These are phyloP conservation scores for Gavia stellata DNA, from an alignment of 2,113 vertebrate species.

Conservation along the genomic window DNA sequence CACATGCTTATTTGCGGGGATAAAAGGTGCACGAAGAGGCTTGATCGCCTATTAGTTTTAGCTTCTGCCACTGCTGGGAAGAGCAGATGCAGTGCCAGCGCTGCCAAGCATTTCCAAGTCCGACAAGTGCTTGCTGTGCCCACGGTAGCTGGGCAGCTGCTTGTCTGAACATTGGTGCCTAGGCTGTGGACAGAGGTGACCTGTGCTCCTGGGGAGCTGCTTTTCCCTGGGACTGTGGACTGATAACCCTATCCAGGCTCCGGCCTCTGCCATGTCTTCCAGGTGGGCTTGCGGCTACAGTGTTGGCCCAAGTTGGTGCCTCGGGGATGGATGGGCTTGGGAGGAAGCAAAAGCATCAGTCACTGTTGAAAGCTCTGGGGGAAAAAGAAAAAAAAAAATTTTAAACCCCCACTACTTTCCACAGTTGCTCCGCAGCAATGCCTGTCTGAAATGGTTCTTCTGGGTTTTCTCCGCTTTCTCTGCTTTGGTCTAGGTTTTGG, in stretches of 20 bases:
- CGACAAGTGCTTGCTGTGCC: not conserved
- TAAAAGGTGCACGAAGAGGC: not conserved
- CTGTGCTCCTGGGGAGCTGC: not conserved
- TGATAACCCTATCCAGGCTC: not conserved
- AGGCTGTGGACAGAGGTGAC: not conserved
- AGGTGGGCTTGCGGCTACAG: not conserved
- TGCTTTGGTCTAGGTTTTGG: not conserved
- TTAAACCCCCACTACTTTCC: not conserved
- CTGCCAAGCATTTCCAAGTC: fast-evolving
- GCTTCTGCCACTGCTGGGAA: not conserved
- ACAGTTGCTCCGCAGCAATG: not conserved
- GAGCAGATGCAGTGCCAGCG: fast-evolving
- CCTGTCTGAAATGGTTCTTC: not conserved
- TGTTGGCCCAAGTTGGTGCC: no score
- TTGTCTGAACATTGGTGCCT: fast-evolving
- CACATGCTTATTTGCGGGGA: not conserved
- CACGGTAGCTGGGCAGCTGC: fast-evolving
- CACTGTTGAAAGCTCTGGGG: not conserved
- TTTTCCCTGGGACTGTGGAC: not conserved
- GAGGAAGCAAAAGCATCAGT: not conserved
- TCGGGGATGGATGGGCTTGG: not conserved
- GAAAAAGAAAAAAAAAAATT: not conserved
- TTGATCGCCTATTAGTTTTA: not conserved
- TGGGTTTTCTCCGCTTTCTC: not conserved
- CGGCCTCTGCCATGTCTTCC: not conserved